These are phyloP conservation scores for Lichenostomus cassidix DNA, from an alignment of 2,113 vertebrate genomes.

Conservation along the genomic window DNA sequence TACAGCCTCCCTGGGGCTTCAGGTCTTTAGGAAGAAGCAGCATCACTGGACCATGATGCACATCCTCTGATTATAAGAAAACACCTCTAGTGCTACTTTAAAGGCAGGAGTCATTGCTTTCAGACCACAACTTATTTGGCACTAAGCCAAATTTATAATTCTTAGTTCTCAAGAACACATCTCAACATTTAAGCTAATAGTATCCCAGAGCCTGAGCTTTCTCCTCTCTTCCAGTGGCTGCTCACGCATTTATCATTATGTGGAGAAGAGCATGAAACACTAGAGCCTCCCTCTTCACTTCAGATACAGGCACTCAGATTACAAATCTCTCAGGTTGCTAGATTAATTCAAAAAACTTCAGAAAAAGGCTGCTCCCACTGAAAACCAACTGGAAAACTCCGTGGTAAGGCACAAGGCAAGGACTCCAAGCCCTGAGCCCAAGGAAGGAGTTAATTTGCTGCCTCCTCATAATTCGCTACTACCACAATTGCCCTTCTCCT, in stretches of 20 bases:
- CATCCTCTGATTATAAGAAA: neutral
- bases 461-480: neutral
- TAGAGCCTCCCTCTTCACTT: neutral
- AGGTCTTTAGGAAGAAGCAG: neutral
- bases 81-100: neutral
- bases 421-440: neutral
- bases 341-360: neutral
- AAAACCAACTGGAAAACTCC: neutral
- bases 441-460: neutral
- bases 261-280: neutral
- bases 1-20: neutral
- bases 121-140: neutral
- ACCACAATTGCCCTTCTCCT: neutral
- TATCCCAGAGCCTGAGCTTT: neutral
- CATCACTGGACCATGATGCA: neutral
- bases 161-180: neutral
- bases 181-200: neutral
- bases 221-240: neutral
- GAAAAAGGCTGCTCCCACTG: neutral
- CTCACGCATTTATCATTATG: neutral
- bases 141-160: neutral
- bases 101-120: neutral
- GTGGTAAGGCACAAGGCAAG: fast-evolving
- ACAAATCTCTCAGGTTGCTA: neutral
- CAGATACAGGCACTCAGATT: neutral